Evolutionary conservation across 2,888 invertebrate genomes (phyloP), one percentile per base, ranked within the genome.

Genomic region (Nesidiocoris tenuis): DNA sequence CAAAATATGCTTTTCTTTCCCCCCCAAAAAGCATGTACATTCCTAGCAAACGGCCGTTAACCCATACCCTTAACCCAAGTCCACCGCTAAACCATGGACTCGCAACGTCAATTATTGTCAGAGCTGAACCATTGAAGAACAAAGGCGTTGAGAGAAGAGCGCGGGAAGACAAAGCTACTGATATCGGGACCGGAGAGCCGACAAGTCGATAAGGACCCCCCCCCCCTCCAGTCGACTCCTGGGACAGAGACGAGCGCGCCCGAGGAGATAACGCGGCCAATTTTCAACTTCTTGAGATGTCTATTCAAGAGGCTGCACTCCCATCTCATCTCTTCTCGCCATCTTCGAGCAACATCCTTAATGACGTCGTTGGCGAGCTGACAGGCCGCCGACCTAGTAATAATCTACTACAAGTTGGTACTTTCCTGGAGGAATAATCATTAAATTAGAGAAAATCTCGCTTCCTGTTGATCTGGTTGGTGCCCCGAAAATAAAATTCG

Each of bases 221-320:
- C 39, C 3, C 12, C 39, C 39, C 12, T n/a, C n/a, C n/a, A n/a
- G n/a, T n/a, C n/a, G n/a, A n/a, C 39, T 3, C 39, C 39, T 12
- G 39, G 12, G 5, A 7, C 39, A n/a, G n/a, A 19, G 19, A 59
- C 59, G n/a, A 59, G 3, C 3, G n/a, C 59, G 59, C 3, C 54
- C 1, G n/a, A 54, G 59, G 24, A 61, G 72, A 72, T 72, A 72
- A 72, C 56, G 17, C n/a, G 12, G 63, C 72, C 39, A 63, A 72
- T 72, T 72, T 72, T 72, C 72, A 19, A 63, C 72, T 72, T 54
- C 72, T 72, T 63, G 72, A 63, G 72, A 61, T 22, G 61, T 61
- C 63, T 61, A 61, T 23, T 61, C 19, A 21, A n/a, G 55, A 19
- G 23, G 12, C 12, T 12, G 39, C 39, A n/a, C n/a, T n/a, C n/a